These are phyloP conservation scores for Pachliopta kotzebuea DNA, from an alignment of 2,888 invertebrate species.

Conservation along the genomic window DNA sequence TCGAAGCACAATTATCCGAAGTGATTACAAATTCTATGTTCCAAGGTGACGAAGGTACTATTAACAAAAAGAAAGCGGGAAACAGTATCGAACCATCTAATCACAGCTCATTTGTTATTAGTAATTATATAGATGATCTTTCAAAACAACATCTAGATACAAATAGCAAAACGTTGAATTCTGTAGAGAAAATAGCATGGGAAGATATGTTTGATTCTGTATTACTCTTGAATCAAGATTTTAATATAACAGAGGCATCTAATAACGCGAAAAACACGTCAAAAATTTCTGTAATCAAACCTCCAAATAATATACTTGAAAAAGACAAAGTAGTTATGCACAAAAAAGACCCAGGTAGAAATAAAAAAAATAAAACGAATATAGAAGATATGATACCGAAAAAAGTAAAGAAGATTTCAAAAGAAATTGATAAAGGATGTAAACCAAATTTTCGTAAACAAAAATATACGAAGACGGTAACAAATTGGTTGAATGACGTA, in stretches of 20 bases:
- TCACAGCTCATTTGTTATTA: not conserved
- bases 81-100: not conserved
- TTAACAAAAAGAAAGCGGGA: not conserved
- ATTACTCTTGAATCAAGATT: constrained; percentile 36
- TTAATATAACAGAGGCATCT: constrained; percentile 32
- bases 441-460: constrained; percentile 46
- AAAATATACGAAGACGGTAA: constrained; percentile 54
- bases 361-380: constrained; percentile 29
- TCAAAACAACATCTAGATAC: not conserved
- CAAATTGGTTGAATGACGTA: constrained; percentile 57
- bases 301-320: not conserved
- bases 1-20: constrained; percentile 1
- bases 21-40: not conserved
- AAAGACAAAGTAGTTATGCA: not conserved
- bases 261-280: constrained; percentile 17
- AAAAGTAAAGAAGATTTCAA: constrained; percentile 40
- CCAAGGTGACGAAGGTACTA: not conserved
- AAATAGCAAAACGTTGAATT: not conserved
- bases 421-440: constrained; percentile 21
- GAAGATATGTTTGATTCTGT: constrained; percentile 59
- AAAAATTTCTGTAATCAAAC: not conserved
- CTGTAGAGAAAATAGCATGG: constrained; percentile 43
- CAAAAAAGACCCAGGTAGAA: not conserved
- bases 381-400: constrained; percentile 36
- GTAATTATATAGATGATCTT: not conserved